These are phyloP conservation scores for Metridium senile DNA, from an alignment of 92 coral and sea anemone genomes.

Conservation along the genomic window DNA sequence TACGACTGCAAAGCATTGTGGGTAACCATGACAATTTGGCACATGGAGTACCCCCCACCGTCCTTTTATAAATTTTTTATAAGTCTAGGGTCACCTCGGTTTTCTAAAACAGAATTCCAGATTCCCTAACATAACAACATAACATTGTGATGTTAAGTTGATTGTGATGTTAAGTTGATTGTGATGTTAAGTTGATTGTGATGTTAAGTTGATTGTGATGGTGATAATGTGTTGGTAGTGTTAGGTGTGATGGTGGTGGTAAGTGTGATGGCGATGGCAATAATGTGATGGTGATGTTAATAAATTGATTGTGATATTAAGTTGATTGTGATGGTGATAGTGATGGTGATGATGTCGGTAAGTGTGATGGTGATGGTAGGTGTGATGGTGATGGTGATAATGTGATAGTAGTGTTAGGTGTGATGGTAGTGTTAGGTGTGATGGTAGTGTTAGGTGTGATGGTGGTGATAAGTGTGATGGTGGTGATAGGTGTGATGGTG, in stretches of 20 bases:
- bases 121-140: too few species aligned
- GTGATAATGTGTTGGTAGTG: background rate
- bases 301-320: background rate
- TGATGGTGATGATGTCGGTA: background rate
- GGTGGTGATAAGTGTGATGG: background rate
- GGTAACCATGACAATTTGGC: too few species aligned
- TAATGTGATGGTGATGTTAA: background rate
- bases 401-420: background rate
- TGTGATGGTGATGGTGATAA: background rate
- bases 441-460: background rate
- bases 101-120: too few species aligned
- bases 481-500: background rate
- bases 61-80: too few species aligned
- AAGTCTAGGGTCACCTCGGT: too few species aligned
- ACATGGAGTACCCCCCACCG: too few species aligned
- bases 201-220: background rate
- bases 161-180: background rate
- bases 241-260: background rate
- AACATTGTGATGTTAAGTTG: background rate
- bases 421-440: background rate
- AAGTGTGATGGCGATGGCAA: background rate
- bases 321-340: background rate
- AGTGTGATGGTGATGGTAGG: background rate
- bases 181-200: too few species aligned
- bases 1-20: too few species aligned